Base-by-base conservation (phyloP, 1,140 invertebrate genomes). In the Calliopsis andreniformis region DNA sequence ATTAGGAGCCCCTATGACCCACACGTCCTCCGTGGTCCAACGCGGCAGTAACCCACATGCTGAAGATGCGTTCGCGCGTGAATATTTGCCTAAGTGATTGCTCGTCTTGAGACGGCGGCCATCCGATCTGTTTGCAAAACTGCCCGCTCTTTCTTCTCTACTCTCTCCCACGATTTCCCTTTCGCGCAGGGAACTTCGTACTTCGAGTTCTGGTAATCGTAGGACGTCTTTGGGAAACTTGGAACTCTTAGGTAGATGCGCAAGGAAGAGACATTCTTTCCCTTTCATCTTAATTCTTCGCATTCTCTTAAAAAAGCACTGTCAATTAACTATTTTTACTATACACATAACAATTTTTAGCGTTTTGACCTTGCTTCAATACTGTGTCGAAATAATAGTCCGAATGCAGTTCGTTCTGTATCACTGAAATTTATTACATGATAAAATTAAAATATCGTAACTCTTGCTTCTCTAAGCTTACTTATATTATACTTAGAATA, bases 41-140 rank as follows among this genome's bases (percentile, higher is more conserved):
- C 76, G 80, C 82, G 83, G 81, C 78, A 78, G 85, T 78, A 81
- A 82, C 89, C 90, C 88, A 90, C 89, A 91, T 89, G 88, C 76
- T 84, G 80, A 87, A 89, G 81, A 77, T 87, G 87, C 85, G 87
- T 83, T 81, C 84, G 80, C 78, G 90, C 81, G 87, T 90, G 88
- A 91, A 90, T 91, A 91, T 91, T 91, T 91, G 88, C 87, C 84
- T 87, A 90, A 91, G 89, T 91, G 89, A 91, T 91, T 90, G 89
- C 89, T 89, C 87, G 87, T 82, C 87, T 89, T 83, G 86, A 90
- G 86, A 87, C 85, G 85, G 69, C 75, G 79, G 61, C 71, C 49
- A 35, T 80, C 42, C 82, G 47, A 85, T 80, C 61, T 68, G 59
- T 49, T 72, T 73, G 45, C 45, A 63, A 47, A 51, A 76, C 80